These are phyloP conservation scores for Adelges cooleyi DNA, from an alignment of 1,140 invertebrate species.

Conservation along the genomic window DNA sequence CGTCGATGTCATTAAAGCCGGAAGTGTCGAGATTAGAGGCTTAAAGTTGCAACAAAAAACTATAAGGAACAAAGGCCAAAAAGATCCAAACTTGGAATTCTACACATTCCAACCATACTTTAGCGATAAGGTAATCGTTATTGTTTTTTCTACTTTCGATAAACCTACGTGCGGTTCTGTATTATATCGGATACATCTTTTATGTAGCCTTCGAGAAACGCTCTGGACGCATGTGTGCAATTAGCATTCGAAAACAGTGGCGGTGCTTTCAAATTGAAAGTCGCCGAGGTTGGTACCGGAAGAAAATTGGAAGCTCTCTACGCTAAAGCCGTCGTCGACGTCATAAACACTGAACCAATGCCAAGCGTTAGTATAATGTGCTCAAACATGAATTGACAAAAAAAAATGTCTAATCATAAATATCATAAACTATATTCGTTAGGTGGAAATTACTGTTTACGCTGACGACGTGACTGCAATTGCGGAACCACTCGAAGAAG, in stretches of 20 bases:
- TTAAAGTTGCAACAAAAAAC: slow-evolving; percentile 79
- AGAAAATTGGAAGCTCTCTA: slow-evolving; percentile 48
- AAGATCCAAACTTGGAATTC: slow-evolving; percentile 62
- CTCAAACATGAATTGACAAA: neutral
- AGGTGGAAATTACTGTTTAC: slow-evolving; percentile 12
- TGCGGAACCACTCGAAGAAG: neutral
- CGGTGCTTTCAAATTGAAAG: slow-evolving; percentile 54
- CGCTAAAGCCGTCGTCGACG: slow-evolving; percentile 43
- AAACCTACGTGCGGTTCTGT: no score
- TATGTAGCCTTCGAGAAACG: slow-evolving; percentile 36
- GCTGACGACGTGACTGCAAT: neutral
- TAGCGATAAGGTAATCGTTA: neutral
- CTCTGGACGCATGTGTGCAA: slow-evolving; percentile 52
- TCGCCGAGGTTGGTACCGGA: slow-evolving; percentile 55
- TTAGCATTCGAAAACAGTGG: slow-evolving; percentile 63
- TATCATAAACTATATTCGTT: neutral
- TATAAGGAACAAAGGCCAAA: slow-evolving; percentile 52
- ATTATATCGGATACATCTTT: no score
- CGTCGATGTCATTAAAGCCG: slow-evolving; percentile 61
- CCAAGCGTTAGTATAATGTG: slow-evolving; percentile 1
- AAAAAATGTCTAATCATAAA: neutral
- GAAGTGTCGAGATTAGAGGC: slow-evolving; percentile 75
- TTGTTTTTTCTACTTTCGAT: no score
- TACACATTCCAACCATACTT: slow-evolving; percentile 49
- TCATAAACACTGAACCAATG: slow-evolving; percentile 47